phyloP scores from a whole-genome alignment of 2,888 invertebrate genomes.

The Tinea trinotella region DNA sequence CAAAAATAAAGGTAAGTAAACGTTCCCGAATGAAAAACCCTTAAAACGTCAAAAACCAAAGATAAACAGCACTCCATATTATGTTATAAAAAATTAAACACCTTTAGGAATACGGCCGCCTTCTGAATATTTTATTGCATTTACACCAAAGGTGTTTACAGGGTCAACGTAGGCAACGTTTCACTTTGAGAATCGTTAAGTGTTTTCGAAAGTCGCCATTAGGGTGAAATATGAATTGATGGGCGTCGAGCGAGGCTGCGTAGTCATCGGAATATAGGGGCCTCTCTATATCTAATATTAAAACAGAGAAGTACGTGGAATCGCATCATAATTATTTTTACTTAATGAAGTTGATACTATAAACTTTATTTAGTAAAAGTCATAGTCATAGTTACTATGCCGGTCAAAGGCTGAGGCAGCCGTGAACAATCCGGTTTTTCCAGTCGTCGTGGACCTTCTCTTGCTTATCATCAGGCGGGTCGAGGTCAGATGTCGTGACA shows the following conservation, averaged over 20 bases:
- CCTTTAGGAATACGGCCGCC: background rate
- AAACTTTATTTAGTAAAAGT: no score
- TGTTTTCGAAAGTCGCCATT: slow-evolving; percentile 62
- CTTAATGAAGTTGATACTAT: no score
- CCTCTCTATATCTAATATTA: slow-evolving; percentile 10
- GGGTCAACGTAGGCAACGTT: slow-evolving; percentile 31
- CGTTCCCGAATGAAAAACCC: no score
- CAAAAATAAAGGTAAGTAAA: no score
- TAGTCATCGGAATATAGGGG: slow-evolving; percentile 37
- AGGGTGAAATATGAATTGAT: slow-evolving; percentile 68
- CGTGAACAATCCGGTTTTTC: no score
- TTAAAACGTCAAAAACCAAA: background rate
- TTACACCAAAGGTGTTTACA: background rate
- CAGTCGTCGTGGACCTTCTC: no score
- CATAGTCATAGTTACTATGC: no score
- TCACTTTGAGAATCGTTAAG: slow-evolving; percentile 54
- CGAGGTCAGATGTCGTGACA: no score
- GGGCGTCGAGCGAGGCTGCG: slow-evolving; percentile 42
- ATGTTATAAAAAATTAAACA: background rate
- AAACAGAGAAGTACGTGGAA: background rate
- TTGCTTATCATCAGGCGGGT: no score
- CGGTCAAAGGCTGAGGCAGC: no score
- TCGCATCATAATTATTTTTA: background rate
- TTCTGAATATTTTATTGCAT: slow-evolving; percentile 5
- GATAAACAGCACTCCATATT: background rate